Evolutionary conservation across 2,888 invertebrate genomes (phyloP).

Genomic region (Acrobasis repandana): DNA sequence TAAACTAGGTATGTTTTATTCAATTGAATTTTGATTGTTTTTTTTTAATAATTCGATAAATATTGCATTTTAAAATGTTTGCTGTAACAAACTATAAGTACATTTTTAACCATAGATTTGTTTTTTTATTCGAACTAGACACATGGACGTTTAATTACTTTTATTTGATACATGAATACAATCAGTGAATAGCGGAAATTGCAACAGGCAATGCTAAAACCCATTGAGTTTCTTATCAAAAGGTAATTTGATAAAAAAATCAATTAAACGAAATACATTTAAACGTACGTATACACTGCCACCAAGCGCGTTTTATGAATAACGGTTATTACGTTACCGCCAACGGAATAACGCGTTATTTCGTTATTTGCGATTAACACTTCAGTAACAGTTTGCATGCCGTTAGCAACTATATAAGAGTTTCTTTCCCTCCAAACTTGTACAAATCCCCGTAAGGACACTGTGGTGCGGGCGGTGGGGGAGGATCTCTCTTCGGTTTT

Average conservation of each 20-base stretch:
- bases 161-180: constrained; percentile 16
- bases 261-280: constrained; percentile 26
- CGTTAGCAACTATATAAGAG: constrained; percentile 65
- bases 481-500: constrained; percentile 65
- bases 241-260: constrained; percentile 24
- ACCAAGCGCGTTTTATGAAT: constrained; percentile 49
- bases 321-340: constrained; percentile 37
- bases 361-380: constrained; percentile 36
- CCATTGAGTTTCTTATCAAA: constrained; percentile 1
- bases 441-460: constrained; percentile 54
- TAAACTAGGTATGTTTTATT: no score
- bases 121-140: constrained; percentile 4
- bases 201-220: constrained; percentile 11
- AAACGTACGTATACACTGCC: constrained; percentile 63
- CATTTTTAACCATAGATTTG: background rate
- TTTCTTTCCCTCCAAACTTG: constrained; percentile 73
- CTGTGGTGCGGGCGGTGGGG: constrained; percentile 50
- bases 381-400: constrained; percentile 42
- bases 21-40: background rate
- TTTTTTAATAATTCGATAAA: background rate
- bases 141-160: constrained; percentile 14
- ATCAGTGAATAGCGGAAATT: constrained; percentile 1
- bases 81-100: background rate
- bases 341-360: constrained; percentile 26
- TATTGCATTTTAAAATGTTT: background rate